These are phyloP conservation scores for Quadroppia sp. DNA, from an alignment of 2,888 invertebrate genomes.

Conservation along the genomic window DNA sequence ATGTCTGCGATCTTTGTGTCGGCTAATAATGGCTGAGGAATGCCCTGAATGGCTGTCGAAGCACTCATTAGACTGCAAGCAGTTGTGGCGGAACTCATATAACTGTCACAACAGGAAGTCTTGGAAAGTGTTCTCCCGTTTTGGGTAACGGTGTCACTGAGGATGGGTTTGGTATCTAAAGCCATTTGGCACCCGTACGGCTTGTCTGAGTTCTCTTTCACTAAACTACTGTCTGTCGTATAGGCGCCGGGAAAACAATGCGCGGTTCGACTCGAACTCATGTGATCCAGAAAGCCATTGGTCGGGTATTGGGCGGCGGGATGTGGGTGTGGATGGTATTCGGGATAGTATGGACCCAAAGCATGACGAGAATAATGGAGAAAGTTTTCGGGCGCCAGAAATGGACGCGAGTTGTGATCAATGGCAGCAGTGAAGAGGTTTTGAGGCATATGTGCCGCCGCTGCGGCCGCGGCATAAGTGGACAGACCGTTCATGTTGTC, in stretches of 20 bases:
- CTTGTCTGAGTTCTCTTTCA: slow-evolving; percentile 42
- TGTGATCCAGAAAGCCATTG: slow-evolving; percentile 61
- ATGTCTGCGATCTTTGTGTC: slow-evolving; percentile 45
- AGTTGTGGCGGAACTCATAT: slow-evolving; percentile 41
- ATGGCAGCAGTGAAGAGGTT: slow-evolving; percentile 47
- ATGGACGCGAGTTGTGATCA: slow-evolving; percentile 57
- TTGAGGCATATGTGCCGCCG: slow-evolving; percentile 46
- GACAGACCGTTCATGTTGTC: slow-evolving; percentile 57
- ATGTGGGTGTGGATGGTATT: no score
- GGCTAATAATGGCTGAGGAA: slow-evolving; percentile 48
- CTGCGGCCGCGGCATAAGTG: slow-evolving; percentile 57
- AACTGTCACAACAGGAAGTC: slow-evolving; percentile 47
- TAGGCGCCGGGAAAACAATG: slow-evolving; percentile 48
- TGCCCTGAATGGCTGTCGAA: slow-evolving; percentile 44
- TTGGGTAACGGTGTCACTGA: background rate
- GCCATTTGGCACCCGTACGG: slow-evolving; percentile 45
- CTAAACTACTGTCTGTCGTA: no score
- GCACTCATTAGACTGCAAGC: slow-evolving; percentile 45
- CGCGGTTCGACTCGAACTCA: slow-evolving; percentile 59
- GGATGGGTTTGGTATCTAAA: slow-evolving; percentile 55
- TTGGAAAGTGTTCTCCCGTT: slow-evolving; percentile 39
- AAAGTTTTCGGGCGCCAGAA: slow-evolving; percentile 75
- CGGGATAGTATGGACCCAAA: slow-evolving; percentile 72
- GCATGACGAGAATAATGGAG: slow-evolving; percentile 74
- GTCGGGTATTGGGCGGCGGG: slow-evolving; percentile 43